Conservation (phyloP, 2,113 vertebrate species). For the Paralichthys olivaceus region DNA sequence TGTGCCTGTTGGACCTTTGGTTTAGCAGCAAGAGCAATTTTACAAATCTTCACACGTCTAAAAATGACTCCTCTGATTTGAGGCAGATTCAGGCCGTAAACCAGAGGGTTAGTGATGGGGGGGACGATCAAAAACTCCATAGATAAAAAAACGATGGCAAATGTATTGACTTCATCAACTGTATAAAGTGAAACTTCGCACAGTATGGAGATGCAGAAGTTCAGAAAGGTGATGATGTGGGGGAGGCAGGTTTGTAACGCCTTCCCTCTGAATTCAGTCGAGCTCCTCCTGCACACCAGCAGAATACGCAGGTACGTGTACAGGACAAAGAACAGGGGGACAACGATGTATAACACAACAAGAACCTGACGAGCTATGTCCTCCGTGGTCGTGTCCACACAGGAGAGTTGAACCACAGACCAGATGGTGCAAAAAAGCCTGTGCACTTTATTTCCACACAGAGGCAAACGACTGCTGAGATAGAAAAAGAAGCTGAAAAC, state of each 20-base stretch:
- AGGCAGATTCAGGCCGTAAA: slow-evolving; percentile 45
- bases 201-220: neutral
- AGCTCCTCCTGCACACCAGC: slow-evolving; percentile 11
- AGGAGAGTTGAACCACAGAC: slow-evolving; percentile 37
- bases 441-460: slow-evolving; percentile 28
- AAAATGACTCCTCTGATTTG: slow-evolving; percentile 22
- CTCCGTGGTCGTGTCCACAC: slow-evolving; percentile 3
- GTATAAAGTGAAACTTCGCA: slow-evolving; percentile 6
- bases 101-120: slow-evolving; percentile 39
- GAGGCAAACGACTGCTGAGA: neutral
- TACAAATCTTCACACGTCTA: neutral
- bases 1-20: neutral
- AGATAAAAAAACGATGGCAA: slow-evolving; percentile 14
- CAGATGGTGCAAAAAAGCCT: slow-evolving; percentile 30
- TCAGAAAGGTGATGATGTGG: slow-evolving; percentile 37
- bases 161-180: neutral
- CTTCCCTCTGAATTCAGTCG: slow-evolving; percentile 24
- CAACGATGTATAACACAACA: accelerated
- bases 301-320: slow-evolving; percentile 34
- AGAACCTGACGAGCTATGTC: neutral
- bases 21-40: no score
- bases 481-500: neutral
- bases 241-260: slow-evolving; percentile 47
- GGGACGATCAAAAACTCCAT: slow-evolving; percentile 35
- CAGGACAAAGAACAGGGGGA: slow-evolving; percentile 18